Percentiles rank a stretch among this genome's conserved stretches.
phyloP scores from a whole-genome alignment of 2,113 vertebrate species.

The Charadrius vociferus region DNA sequence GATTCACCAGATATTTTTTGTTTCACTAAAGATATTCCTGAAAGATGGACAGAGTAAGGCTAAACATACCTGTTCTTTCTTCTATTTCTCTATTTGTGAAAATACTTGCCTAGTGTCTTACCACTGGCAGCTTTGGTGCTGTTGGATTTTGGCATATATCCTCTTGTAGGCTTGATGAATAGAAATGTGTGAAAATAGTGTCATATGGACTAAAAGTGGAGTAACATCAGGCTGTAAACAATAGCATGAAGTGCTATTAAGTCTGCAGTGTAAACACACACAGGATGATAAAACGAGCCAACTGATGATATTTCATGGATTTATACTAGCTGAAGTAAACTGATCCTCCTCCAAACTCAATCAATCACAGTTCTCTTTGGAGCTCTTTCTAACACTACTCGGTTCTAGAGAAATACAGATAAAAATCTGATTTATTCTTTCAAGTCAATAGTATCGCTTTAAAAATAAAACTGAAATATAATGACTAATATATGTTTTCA shows the following conservation, averaged over 20 bases:
- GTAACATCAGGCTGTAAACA: background rate
- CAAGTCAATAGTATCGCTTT: background rate
- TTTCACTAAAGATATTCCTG: background rate
- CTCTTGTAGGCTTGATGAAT: background rate
- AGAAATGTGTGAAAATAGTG: background rate
- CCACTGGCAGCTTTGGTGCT: background rate
- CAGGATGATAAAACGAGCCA: background rate
- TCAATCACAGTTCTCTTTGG: background rate
- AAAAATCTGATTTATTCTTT: background rate
- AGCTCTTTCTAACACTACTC: background rate
- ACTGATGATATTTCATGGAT: background rate
- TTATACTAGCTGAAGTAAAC: background rate
- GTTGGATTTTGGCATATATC: background rate
- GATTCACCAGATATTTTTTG: background rate
- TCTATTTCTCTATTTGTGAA: background rate
- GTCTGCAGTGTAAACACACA: background rate
- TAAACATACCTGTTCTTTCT: background rate
- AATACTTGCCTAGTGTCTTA: background rate
- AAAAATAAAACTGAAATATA: constrained; percentile 2
- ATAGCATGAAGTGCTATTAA: background rate
- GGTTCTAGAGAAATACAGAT: background rate
- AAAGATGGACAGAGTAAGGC: background rate
- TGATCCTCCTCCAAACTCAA: background rate
- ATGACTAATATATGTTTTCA: background rate
- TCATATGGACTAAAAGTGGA: background rate